Percentiles rank a stretch among this genome's conserved stretches.
phyloP scores from a whole-genome alignment of 2,888 invertebrate genomes.

The Eupeodes luniger region DNA sequence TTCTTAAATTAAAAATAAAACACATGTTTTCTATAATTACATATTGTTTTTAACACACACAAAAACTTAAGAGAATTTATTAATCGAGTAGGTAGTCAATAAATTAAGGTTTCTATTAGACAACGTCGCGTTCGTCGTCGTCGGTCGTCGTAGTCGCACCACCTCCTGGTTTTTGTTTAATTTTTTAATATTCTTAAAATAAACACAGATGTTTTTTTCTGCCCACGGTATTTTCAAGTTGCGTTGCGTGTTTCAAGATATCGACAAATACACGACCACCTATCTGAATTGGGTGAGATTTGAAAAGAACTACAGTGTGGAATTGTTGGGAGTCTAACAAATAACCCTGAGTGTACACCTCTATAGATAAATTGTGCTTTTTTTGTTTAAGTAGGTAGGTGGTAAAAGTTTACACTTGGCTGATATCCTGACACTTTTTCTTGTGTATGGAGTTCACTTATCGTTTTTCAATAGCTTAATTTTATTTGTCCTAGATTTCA shows the following conservation, averaged over 20 bases:
- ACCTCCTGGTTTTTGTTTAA: neutral
- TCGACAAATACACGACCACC: neutral
- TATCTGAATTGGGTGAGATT: neutral
- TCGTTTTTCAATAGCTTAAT: neutral
- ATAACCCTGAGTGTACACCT: neutral
- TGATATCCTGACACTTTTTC: neutral
- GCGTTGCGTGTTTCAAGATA: constrained; percentile 10
- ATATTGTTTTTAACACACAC: neutral
- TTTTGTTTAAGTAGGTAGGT: neutral
- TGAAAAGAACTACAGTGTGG: too few species aligned
- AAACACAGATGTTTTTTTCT: constrained; percentile 44
- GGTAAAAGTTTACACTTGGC: constrained; percentile 3
- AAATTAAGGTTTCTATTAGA: neutral
- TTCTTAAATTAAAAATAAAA: neutral
- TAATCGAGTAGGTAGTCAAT: neutral
- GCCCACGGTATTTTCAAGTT: constrained; percentile 6
- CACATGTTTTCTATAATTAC: neutral
- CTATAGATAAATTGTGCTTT: neutral
- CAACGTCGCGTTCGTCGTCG: neutral
- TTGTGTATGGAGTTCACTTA: constrained; percentile 9
- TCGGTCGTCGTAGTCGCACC: neutral
- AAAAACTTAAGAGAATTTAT: constrained; percentile 2
- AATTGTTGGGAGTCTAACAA: neutral
- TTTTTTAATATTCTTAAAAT: constrained; percentile 18
- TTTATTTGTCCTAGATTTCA: constrained; percentile 3